Percentiles rank a stretch among this genome's conserved stretches.
Evolutionary conservation across 2,888 invertebrate species (phyloP).

Genomic region (Cheilosia variabilis): DNA sequence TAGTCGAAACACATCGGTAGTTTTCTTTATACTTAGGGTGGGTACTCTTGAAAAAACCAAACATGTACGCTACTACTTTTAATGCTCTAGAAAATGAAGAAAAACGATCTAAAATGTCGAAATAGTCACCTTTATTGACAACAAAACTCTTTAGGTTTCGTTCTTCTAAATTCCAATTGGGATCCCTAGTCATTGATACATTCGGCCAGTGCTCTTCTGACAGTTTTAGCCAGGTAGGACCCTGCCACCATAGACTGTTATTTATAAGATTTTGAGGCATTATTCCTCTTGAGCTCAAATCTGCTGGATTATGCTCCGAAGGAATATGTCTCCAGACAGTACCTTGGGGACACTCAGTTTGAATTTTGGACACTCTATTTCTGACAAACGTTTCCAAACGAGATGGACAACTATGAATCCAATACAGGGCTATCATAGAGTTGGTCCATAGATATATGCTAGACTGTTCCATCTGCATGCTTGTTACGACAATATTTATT

Average conservation of each 20-base stretch:
- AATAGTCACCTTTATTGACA: too few relatives aligned
- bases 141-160: too few relatives aligned
- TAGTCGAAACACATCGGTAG: neutral
- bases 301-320: slow-evolving; percentile 47
- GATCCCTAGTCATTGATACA: neutral
- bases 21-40: neutral
- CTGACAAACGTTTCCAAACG: slow-evolving; percentile 4
- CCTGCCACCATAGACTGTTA: slow-evolving; percentile 18
- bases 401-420: slow-evolving; percentile 5
- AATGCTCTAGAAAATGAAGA: neutral
- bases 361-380: slow-evolving; percentile 9
- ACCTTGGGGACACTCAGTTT: slow-evolving; percentile 11
- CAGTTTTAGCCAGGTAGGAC: slow-evolving; percentile 9
- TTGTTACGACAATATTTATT: slow-evolving; percentile 1
- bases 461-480: neutral
- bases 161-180: slow-evolving; percentile 8
- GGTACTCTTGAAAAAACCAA: slow-evolving; percentile 2
- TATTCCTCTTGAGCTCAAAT: slow-evolving; percentile 40
- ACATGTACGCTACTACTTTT: slow-evolving; percentile 7
- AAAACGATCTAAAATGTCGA: neutral
- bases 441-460: slow-evolving; percentile 10
- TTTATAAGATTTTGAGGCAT: slow-evolving; percentile 17
- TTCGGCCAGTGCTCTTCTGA: slow-evolving; percentile 1
- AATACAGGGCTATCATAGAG: slow-evolving; percentile 10
- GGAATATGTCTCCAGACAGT: slow-evolving; percentile 37